phyloP scores from a whole-genome alignment of 2,797 vertebrate genomes.

The Lacerta bilineata region DNA sequence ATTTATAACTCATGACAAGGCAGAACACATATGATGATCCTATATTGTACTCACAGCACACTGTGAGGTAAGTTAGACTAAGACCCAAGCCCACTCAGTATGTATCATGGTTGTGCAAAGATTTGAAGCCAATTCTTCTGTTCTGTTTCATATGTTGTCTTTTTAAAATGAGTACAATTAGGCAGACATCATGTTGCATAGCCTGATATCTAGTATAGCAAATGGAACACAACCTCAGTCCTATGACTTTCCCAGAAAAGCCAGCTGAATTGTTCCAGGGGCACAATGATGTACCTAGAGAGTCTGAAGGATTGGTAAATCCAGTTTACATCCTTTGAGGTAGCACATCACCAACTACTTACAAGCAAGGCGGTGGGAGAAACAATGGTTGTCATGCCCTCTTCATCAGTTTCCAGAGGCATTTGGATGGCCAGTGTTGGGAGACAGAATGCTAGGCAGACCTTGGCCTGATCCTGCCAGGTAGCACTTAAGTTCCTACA shows the following conservation, averaged over 20 bases:
- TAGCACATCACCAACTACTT: neutral
- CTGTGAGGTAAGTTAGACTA: neutral
- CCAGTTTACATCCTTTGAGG: neutral
- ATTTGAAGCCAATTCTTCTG: neutral
- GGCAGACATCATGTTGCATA: neutral
- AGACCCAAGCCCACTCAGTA: neutral
- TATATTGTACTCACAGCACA: neutral
- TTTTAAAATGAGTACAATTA: neutral
- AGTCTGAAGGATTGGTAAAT: neutral
- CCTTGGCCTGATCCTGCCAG: neutral
- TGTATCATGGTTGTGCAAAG: neutral
- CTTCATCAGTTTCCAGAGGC: neutral
- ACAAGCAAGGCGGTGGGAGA: neutral
- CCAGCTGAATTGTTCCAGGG: neutral
- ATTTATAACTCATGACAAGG: neutral
- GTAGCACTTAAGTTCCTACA: neutral
- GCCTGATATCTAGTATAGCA: no score
- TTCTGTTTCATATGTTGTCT: neutral
- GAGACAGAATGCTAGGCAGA: neutral
- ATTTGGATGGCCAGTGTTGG: neutral
- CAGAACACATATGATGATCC: neutral
- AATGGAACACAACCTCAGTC: neutral
- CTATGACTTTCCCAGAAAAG: neutral
- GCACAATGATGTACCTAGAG: neutral
- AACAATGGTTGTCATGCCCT: neutral